Evolutionary conservation across 2,888 invertebrate species (phyloP), one percentile per base, ranked within the genome.

Genomic region (Cephus sareptanus): DNA sequence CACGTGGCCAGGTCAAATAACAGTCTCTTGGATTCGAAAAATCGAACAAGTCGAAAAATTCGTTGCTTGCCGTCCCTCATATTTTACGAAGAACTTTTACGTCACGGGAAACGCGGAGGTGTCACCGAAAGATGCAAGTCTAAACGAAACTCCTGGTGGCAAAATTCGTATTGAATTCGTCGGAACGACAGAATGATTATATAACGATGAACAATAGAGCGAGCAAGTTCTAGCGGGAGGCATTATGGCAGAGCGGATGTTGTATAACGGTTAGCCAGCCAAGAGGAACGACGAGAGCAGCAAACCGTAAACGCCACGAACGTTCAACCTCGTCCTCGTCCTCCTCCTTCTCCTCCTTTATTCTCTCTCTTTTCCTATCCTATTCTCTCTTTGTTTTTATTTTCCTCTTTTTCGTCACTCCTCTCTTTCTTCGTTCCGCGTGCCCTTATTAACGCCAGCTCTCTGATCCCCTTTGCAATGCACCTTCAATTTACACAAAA

Each of bases 251-350:
- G 89, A 91, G 87, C 91, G 91, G 91, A 91, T 91, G 91, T 91
- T 91, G 91, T 91, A 91, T 91, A 91, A 91, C 91, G 91, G 91
- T 91, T 91, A 91, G 89, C 86, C 91, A 91, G 89, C 91, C 90
- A 90, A 91, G 91, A 91, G 91, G 91, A 91, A 91, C 91, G 90
- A 85, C 87, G 87, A 86, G 88, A 88, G 89, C 89, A 90, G 89
- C 89, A 88, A 89, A 89, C 89, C 90, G 89, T 89, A 88, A 89
- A 90, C 86, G 86, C 86, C 82, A 85, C 88, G 86, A 88, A 85
- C 85, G 86, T 87, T 88, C 87, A 85, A 87, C 86, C 85, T 87
- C 82, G 80, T 80, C 70, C 12, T 30, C 70, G 77, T 78, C 80
- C 77, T 77, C 69, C 77, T 81, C 78, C 78, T 75, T 81, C 84